These are phyloP conservation scores for Hymenochirus boettgeri DNA, from an alignment of 2,113 vertebrate genomes.

Conservation along the genomic window DNA sequence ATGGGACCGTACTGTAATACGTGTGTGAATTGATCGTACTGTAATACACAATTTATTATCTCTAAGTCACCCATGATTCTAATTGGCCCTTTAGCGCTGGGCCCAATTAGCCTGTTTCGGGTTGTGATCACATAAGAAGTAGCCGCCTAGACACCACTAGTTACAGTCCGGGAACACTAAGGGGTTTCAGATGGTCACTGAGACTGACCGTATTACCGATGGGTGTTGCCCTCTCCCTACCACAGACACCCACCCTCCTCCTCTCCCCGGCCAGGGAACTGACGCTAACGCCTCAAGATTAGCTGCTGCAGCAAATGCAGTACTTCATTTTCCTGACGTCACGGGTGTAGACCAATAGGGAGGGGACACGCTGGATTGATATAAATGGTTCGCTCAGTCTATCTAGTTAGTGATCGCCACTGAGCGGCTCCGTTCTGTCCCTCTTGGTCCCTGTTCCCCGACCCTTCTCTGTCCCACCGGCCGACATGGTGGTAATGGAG, in stretches of 20 bases:
- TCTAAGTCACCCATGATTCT: no score
- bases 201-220: background rate
- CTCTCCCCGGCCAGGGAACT: no score
- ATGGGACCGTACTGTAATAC: no score
- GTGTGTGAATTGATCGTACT: no score
- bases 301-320: background rate
- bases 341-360: slow-evolving; percentile 16
- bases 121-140: no score
- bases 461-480: background rate
- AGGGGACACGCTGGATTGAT: slow-evolving; percentile 20
- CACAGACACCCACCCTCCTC: no score
- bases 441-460: slow-evolving; percentile 1
- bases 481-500: slow-evolving; percentile 33
- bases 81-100: no score
- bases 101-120: no score
- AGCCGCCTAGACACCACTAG: no score
- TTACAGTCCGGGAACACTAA: no score
- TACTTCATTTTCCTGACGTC: slow-evolving; percentile 10
- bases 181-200: no score
- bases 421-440: background rate
- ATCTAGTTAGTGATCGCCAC: background rate
- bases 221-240: background rate
- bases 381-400: slow-evolving; percentile 4
- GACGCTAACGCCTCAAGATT: background rate
- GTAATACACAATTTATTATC: no score